phyloP scores from a whole-genome alignment of 2,113 vertebrate genomes.

The Dipodomys merriami region DNA sequence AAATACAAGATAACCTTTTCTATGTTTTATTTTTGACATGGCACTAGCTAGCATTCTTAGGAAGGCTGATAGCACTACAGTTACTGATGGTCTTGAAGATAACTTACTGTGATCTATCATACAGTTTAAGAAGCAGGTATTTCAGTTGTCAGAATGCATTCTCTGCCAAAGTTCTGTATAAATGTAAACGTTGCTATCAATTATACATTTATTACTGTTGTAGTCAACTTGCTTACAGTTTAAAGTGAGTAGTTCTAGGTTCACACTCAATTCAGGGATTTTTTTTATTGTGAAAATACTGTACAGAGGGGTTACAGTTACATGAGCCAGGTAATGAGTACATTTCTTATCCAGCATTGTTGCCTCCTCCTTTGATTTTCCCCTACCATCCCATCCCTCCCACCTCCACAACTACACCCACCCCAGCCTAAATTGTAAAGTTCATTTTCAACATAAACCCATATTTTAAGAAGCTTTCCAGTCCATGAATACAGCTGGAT shows the following conservation, averaged over 20 bases:
- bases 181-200: not conserved
- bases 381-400: too few species aligned
- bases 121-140: not conserved
- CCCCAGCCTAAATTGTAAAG: too few species aligned
- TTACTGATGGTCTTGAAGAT: conserved; percentile 2
- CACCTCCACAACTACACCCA: too few species aligned
- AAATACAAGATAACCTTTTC: not conserved
- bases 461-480: not conserved
- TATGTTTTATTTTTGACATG: conserved; percentile 34
- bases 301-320: too few species aligned
- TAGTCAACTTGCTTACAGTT: not conserved
- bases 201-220: not conserved
- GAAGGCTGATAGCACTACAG: not conserved
- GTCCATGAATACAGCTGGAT: not conserved
- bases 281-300: too few species aligned
- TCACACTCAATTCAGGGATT: too few species aligned
- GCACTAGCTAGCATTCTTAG: not conserved
- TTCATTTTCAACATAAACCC: not conserved
- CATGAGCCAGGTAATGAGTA: too few species aligned
- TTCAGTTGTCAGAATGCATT: not conserved
- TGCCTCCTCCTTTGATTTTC: too few species aligned
- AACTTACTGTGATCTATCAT: not conserved
- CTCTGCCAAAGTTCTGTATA: not conserved
- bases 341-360: too few species aligned
- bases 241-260: not conserved